These are phyloP conservation scores for Zosterops hypoxanthus DNA, from an alignment of 2,113 vertebrate genomes.

Conservation along the genomic window DNA sequence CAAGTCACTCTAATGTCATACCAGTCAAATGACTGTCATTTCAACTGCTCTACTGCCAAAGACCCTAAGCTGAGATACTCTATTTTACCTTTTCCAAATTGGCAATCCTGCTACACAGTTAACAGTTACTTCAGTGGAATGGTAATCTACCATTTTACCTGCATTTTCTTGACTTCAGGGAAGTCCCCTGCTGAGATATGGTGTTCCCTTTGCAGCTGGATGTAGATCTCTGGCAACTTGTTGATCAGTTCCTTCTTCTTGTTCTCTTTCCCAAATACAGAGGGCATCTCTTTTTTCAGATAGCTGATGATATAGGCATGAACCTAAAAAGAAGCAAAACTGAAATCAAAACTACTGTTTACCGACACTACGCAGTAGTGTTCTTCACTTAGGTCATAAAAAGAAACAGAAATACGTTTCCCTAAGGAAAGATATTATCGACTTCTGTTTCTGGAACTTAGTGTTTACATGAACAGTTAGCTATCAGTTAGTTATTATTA, in stretches of 20 bases:
- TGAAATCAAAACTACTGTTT: neutral
- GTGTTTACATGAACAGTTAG: neutral
- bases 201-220: constrained; percentile 88
- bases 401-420: neutral
- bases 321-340: constrained; percentile 77
- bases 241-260: constrained; percentile 94
- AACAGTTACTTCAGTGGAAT: neutral
- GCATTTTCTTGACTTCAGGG: constrained; percentile 92
- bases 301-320: constrained; percentile 97
- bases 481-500: neutral
- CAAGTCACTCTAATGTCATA: neutral
- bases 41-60: neutral
- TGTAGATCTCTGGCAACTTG: constrained; percentile 90
- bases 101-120: neutral
- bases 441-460: neutral
- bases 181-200: constrained; percentile 97
- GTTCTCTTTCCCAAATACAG: constrained; percentile 92
- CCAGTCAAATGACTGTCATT: neutral
- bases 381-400: neutral
- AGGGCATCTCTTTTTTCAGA: constrained; percentile 97
- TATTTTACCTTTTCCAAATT: neutral
- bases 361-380: neutral
- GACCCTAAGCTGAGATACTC: neutral
- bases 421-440: neutral
- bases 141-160: constrained; percentile 76